phyloP scores from a whole-genome alignment of 2,113 vertebrate genomes.

The Pterophyllum scalare region DNA sequence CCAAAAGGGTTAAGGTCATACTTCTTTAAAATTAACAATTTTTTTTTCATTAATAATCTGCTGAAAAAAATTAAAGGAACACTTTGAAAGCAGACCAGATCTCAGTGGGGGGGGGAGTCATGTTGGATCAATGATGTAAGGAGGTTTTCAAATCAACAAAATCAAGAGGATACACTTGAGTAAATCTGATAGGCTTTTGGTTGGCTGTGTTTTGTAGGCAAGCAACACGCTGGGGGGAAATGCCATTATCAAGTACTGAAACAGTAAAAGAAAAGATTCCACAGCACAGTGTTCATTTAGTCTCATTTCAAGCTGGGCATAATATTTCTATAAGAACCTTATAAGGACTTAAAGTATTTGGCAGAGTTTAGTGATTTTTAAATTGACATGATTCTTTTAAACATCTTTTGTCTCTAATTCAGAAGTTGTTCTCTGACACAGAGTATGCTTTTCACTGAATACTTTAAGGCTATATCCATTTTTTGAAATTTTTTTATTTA shows the following conservation, averaged over 20 bases:
- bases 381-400: constrained; percentile 23
- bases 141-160: constrained; percentile 20
- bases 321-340: constrained; percentile 46
- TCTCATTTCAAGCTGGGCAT: constrained; percentile 18
- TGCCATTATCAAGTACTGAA: constrained; percentile 17
- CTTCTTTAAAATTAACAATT: fast-evolving
- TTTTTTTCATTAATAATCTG: too few species aligned
- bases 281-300: constrained; percentile 8
- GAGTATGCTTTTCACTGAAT: too few species aligned
- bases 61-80: too few species aligned
- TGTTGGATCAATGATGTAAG: not conserved
- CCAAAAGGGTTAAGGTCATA: not conserved
- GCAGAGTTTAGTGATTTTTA: constrained; percentile 28
- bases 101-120: too few species aligned
- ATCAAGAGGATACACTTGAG: constrained; percentile 16
- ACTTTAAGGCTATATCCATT: too few species aligned
- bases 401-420: constrained; percentile 3
- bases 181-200: constrained; percentile 24
- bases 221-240: not conserved
- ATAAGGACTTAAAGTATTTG: constrained; percentile 46
- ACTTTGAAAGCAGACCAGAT: too few species aligned
- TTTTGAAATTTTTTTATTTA: too few species aligned
- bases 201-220: constrained; percentile 6
- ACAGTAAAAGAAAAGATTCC: constrained; percentile 32
- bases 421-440: not conserved